These are phyloP conservation scores for Aphidoletes aphidimyza DNA, from an alignment of 2,888 invertebrate species.

Conservation along the genomic window DNA sequence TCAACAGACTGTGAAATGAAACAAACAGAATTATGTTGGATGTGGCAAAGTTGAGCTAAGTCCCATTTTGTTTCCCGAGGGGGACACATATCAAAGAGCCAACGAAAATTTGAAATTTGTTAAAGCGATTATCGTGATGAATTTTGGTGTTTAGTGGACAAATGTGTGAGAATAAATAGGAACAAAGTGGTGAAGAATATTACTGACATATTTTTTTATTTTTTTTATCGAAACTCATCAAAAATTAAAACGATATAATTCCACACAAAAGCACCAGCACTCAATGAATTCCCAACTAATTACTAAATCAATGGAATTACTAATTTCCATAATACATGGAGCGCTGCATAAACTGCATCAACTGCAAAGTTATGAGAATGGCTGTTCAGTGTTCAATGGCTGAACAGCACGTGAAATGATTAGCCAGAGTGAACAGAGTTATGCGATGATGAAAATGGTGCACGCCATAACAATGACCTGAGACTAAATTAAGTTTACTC, in stretches of 20 bases:
- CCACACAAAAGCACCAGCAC: neutral
- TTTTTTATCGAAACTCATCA: neutral
- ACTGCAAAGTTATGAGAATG: neutral
- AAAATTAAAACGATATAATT: neutral
- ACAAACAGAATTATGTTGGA: too few relatives aligned
- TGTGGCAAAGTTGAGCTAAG: too few relatives aligned
- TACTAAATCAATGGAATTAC: constrained; percentile 21
- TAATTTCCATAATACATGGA: constrained; percentile 25
- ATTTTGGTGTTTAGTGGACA: too few relatives aligned
- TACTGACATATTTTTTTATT: too few relatives aligned
- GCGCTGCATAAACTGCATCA: neutral
- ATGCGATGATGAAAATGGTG: neutral
- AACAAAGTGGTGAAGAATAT: too few relatives aligned
- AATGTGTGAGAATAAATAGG: too few relatives aligned
- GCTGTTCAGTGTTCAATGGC: neutral
- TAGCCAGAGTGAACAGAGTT: too few relatives aligned
- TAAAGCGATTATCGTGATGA: too few relatives aligned
- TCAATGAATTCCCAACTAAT: neutral
- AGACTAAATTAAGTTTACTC: constrained; percentile 41
- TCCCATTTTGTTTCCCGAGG: too few relatives aligned
- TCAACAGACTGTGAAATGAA: constrained; percentile 29
- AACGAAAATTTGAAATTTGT: too few relatives aligned
- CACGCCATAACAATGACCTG: constrained; percentile 4
- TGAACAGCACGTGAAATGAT: neutral
- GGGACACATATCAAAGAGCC: too few relatives aligned